Conservation (phyloP, 2,888 invertebrate genomes). For the Cerceris ruficornis region DNA sequence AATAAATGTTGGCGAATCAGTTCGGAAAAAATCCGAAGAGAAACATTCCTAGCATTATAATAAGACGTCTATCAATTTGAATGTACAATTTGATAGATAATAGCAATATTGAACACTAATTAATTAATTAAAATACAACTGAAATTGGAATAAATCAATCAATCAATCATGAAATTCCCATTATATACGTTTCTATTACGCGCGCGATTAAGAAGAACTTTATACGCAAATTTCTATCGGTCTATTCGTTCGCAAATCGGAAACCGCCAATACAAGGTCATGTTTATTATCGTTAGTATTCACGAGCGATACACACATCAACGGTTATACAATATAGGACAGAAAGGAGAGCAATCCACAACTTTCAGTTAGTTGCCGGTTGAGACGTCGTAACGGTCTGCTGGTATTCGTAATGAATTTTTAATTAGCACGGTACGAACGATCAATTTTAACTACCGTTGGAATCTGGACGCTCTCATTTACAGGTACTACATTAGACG, state of each 20-base stretch:
- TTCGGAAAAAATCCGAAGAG: no score
- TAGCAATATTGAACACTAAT: background rate
- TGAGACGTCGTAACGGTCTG: conserved; percentile 54
- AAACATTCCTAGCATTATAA: no score
- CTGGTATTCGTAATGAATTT: background rate
- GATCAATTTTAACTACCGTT: background rate
- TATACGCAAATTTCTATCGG: background rate
- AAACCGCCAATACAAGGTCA: conserved; percentile 24
- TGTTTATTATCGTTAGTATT: conserved; percentile 24
- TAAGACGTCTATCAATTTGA: no score
- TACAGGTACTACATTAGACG: no score
- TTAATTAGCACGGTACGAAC: conserved; percentile 1
- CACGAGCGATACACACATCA: conserved; percentile 4
- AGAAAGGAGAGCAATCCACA: conserved; percentile 12
- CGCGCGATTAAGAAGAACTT: background rate
- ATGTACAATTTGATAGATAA: no score
- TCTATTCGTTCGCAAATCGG: background rate
- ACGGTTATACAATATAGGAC: background rate
- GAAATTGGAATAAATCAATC: no score
- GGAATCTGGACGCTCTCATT: no score
- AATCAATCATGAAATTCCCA: no score
- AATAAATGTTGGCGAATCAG: no score
- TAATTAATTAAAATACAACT: background rate
- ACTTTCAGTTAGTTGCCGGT: conserved; percentile 54
- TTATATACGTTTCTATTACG: background rate